These are phyloP conservation scores for Mythimna lalbum DNA, from an alignment of 2,888 invertebrate genomes.

Conservation along the genomic window DNA sequence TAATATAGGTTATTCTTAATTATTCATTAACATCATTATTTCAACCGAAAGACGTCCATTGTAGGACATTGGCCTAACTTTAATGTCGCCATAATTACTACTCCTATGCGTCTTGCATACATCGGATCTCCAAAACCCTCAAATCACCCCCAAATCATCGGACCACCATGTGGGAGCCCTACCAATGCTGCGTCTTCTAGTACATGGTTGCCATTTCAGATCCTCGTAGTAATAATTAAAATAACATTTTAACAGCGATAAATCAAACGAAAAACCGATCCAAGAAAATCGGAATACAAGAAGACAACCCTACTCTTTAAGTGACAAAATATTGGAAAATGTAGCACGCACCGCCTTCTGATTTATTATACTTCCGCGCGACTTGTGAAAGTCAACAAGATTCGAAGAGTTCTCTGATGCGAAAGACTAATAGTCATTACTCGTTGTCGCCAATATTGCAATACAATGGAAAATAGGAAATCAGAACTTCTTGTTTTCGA, in stretches of 20 bases:
- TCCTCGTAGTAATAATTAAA: no score
- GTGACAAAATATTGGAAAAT: slow-evolving; percentile 41
- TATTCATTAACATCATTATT: no score
- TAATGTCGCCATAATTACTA: no score
- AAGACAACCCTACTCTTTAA: slow-evolving; percentile 6
- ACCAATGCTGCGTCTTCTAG: no score
- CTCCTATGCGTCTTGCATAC: no score
- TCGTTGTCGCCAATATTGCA: slow-evolving; percentile 15
- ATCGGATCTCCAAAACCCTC: no score
- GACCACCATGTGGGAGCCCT: no score
- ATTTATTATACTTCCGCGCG: slow-evolving; percentile 51
- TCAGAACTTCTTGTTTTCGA: neutral
- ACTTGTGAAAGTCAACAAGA: slow-evolving; percentile 40
- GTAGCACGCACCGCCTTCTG: slow-evolving; percentile 20
- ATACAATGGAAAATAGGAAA: neutral
- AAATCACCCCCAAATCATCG: no score
- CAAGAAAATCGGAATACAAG: neutral
- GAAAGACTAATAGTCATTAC: slow-evolving; percentile 40
- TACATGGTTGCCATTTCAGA: no score
- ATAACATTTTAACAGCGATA: neutral
- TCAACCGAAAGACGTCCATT: no score
- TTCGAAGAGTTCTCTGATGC: slow-evolving; percentile 11
- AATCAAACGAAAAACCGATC: neutral
- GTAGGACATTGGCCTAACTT: no score
- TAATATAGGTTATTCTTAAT: no score